Base-by-base conservation (phyloP, 2,113 vertebrate species). In the Epinephelus cyanopodus region DNA sequence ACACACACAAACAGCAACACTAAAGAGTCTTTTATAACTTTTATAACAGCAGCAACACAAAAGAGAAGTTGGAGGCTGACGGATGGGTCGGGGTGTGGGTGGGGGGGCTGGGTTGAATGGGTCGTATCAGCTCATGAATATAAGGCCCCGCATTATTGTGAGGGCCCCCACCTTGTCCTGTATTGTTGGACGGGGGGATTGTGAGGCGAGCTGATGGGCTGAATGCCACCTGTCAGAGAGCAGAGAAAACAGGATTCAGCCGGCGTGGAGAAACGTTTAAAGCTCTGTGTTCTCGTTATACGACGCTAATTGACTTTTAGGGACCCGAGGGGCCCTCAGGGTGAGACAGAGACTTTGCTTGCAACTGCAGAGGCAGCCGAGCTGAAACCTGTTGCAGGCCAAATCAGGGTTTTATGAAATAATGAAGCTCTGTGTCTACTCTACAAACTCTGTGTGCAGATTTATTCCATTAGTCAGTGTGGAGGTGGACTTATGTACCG, bases 81-180 rank as follows among this genome's bases (percentile, higher is more conserved):
- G 68, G 81, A 58, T 19, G n/a, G n/a, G 48, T 23, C 58, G 90
- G 87, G 52, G 87, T 29, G 21, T 4, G 21, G 5, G 19, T 45
- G 74, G 66, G 88, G 83, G 42, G 81, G 91, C 90, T 93, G 95
- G 81, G 91, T 91, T 93, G 95, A 92, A 94, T 95, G 95, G 94
- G 81, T 83, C 85, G 8, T 74, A 76, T 14, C 14, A 94, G 92
- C 87, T 92, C 95, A 96, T 97, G 97, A 97, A 97, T 97, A 93
- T 92, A 97, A 92, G 93, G 89, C 84, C 91, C 91, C 93, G 93
- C 94, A 96, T 97, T 96, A 96, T 92, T 90, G 66, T 50, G 47
- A 48, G 15, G 21, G 62, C 61, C 72, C 68, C 65, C 64, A 11
- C 53, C 54, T 29, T 29, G 52, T 48, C 50, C 67, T 17, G 58